Percentiles rank a stretch among this genome's conserved stretches.
These are phyloP conservation scores for Alviniconcha strummeri DNA, from an alignment of 2,888 invertebrate species.

Conservation along the genomic window DNA sequence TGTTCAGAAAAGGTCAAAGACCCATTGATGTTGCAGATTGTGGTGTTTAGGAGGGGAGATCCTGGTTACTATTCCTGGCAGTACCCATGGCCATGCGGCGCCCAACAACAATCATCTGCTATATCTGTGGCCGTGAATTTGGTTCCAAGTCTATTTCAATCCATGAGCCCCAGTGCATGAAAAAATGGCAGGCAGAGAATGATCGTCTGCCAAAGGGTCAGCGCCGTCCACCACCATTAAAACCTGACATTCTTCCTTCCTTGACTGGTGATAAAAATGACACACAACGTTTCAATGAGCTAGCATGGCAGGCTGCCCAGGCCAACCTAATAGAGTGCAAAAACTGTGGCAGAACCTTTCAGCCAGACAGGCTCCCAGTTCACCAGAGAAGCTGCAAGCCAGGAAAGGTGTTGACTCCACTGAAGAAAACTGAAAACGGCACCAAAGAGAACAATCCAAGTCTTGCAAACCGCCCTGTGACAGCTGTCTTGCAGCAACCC, in stretches of 20 bases:
- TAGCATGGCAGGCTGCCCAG: constrained; percentile 78
- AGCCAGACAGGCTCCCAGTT: constrained; percentile 80
- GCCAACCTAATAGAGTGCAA: constrained; percentile 79
- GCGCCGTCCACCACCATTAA: constrained; percentile 77
- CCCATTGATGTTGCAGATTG: too few species aligned
- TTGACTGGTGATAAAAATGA: constrained; percentile 44
- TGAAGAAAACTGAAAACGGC: constrained; percentile 30
- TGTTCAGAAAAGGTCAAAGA: too few species aligned
- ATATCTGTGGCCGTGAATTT: constrained; percentile 81
- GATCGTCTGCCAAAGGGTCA: constrained; percentile 77
- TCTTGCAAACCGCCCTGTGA: constrained; percentile 53
- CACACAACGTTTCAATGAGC: constrained; percentile 73
- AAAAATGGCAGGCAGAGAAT: constrained; percentile 80
- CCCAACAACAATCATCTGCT: constrained; percentile 76
- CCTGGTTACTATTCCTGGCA: not conserved
- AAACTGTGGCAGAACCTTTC: constrained; percentile 81
- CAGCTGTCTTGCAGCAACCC: constrained; percentile 60
- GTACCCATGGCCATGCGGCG: constrained; percentile 42
- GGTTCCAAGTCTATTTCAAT: constrained; percentile 80
- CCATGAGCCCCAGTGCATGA: constrained; percentile 82
- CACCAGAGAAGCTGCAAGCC: constrained; percentile 75
- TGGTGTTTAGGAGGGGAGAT: too few species aligned
- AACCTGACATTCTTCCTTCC: constrained; percentile 75
- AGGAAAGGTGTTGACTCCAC: constrained; percentile 44
- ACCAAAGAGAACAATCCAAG: constrained; percentile 36